Conservation (phyloP, 53 echinoderm and acorn worm species). For the Henricia sp. region DNA sequence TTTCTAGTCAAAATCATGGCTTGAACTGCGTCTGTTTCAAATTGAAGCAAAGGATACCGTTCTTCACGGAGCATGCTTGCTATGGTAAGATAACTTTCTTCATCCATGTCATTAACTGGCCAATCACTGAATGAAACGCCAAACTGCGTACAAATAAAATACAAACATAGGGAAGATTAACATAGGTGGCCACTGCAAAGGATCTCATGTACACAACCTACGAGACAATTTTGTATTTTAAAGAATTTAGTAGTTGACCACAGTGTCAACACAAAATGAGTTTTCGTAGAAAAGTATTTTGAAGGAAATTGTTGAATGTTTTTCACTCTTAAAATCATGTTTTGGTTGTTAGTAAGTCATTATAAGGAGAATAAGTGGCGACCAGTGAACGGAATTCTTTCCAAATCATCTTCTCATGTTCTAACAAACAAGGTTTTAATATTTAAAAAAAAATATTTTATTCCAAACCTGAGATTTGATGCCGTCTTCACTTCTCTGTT, state of each 20-base stretch:
- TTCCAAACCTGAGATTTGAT: slow-evolving; percentile 23
- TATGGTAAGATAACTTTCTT: slow-evolving; percentile 67
- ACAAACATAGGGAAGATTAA: neutral
- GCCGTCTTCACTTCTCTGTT: neutral
- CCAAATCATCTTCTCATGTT: neutral
- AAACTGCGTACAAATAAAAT: slow-evolving; percentile 22
- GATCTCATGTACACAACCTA: neutral
- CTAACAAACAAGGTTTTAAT: neutral
- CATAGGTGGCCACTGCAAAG: neutral
- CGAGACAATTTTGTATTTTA: neutral
- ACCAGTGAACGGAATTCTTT: neutral
- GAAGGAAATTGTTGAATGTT: no score
- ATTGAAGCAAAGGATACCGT: slow-evolving; percentile 68
- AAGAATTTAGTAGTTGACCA: no score
- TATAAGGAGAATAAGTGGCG: no score
- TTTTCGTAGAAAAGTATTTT: no score
- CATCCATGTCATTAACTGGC: slow-evolving; percentile 61
- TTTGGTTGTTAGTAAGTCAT: no score
- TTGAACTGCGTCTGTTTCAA: no score
- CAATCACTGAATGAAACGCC: slow-evolving; percentile 38
- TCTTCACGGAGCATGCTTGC: slow-evolving; percentile 80
- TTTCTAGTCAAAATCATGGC: no score
- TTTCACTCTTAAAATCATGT: no score
- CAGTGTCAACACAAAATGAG: no score
- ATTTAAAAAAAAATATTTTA: slow-evolving; percentile 11